A percentile compares a stretch with the other conserved stretches of the same genome.
phyloP scores from a whole-genome alignment of 1,140 invertebrate species.

The Leptinotarsa defecta region DNA sequence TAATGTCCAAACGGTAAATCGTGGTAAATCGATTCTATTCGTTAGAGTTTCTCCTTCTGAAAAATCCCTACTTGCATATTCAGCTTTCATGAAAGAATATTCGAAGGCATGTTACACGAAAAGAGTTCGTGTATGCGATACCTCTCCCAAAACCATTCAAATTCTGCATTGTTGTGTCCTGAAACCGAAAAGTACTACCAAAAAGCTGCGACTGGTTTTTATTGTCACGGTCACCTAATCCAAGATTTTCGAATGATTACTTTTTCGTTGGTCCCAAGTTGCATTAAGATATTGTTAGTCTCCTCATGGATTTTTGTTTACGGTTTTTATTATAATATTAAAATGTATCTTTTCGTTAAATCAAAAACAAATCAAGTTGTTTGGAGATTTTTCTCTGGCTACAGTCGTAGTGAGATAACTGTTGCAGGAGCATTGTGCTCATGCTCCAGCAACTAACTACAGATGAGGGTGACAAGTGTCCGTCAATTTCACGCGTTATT shows the following conservation, averaged over 20 bases:
- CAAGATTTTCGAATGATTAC: conserved; percentile 44
- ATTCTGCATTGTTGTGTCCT: conserved; percentile 47
- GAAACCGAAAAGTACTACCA: conserved; percentile 34
- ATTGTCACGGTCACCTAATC: conserved; percentile 36
- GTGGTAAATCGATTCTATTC: conserved; percentile 47
- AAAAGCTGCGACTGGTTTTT: conserved; percentile 44
- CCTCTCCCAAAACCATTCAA: conserved; percentile 44
- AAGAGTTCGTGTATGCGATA: conserved; percentile 41
- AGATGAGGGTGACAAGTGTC: no score
- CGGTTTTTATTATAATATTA: no score
- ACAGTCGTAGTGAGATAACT: no score
- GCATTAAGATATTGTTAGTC: conserved; percentile 40
- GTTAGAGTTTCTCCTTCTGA: conserved; percentile 45
- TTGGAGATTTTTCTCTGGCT: no score
- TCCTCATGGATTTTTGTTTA: conserved; percentile 30
- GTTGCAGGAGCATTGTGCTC: no score
- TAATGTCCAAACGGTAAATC: conserved; percentile 4
- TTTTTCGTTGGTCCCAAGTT: conserved; percentile 43
- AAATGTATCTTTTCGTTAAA: no score
- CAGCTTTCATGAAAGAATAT: conserved; percentile 54
- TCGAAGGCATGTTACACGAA: background rate
- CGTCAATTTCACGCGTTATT: no score
- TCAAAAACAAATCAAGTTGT: no score
- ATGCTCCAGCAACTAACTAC: no score
- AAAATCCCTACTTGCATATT: conserved; percentile 45